Evolutionary conservation across 2,888 invertebrate genomes (phyloP).

Genomic region (Lysandra bellargus): DNA sequence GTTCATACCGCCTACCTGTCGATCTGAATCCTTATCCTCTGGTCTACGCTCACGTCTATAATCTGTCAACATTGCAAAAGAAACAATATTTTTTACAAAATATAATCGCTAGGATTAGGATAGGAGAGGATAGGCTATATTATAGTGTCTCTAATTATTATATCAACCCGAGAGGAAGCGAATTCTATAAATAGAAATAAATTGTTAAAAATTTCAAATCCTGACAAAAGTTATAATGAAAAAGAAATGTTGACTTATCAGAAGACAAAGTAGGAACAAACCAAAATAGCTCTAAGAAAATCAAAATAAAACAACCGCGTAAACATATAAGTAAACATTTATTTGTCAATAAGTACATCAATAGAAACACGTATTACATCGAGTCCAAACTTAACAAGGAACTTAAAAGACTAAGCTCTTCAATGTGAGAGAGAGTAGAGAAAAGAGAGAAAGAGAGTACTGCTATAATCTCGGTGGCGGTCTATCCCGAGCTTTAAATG

Average conservation of each 20-base stretch:
- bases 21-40: neutral
- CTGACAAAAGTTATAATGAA: no score
- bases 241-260: no score
- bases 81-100: no score
- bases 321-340: neutral
- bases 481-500: neutral
- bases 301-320: neutral
- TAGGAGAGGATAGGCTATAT: no score
- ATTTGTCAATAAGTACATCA: slow-evolving; percentile 13
- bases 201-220: no score
- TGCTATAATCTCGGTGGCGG: no score
- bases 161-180: no score
- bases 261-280: neutral
- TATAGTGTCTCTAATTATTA: no score
- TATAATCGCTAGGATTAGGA: no score
- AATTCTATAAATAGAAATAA: no score
- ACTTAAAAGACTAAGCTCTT: neutral
- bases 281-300: neutral
- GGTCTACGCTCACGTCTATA: neutral
- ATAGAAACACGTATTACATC: slow-evolving; percentile 10
- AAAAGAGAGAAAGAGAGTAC: neutral
- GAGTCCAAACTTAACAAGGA: neutral
- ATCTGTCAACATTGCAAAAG: no score
- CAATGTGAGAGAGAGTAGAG: neutral
- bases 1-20: neutral